phyloP scores from a whole-genome alignment of 2,113 vertebrate genomes.

The Melospiza georgiana region DNA sequence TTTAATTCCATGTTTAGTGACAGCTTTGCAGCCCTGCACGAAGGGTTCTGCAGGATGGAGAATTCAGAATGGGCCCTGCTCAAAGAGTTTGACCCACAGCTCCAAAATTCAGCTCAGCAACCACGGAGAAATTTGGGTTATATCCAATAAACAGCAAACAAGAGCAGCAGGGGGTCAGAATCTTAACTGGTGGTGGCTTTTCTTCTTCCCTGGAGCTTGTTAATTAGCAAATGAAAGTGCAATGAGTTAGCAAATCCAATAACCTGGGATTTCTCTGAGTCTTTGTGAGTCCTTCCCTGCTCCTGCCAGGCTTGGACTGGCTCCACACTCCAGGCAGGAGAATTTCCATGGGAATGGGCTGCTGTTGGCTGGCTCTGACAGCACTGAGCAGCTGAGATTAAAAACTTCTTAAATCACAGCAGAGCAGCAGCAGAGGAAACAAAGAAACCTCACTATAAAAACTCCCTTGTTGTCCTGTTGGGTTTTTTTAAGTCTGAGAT shows the following conservation, averaged over 20 bases:
- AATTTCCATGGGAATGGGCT: background rate
- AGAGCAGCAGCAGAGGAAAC: background rate
- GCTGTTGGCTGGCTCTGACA: background rate
- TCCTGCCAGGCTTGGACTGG: background rate
- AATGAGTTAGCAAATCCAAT: background rate
- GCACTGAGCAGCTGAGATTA: background rate
- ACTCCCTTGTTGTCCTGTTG: background rate
- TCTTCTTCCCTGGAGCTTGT: background rate
- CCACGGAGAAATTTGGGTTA: background rate
- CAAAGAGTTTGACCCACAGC: background rate
- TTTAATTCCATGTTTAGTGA: background rate
- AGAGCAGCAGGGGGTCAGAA: background rate
- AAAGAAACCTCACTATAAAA: background rate
- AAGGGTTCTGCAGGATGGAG: background rate
- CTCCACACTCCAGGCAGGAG: background rate
- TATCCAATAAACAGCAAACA: background rate
- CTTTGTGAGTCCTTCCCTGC: background rate
- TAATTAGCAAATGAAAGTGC: background rate
- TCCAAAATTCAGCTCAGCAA: background rate
- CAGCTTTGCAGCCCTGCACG: background rate
- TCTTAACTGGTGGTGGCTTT: background rate
- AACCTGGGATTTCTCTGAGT: background rate
- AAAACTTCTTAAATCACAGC: background rate
- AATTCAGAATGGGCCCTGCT: background rate
- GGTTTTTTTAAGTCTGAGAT: background rate